phyloP scores from a whole-genome alignment of 30 jellyfish, hydroid and myxozoan genomes.

The Cassiopea xamachana region DNA sequence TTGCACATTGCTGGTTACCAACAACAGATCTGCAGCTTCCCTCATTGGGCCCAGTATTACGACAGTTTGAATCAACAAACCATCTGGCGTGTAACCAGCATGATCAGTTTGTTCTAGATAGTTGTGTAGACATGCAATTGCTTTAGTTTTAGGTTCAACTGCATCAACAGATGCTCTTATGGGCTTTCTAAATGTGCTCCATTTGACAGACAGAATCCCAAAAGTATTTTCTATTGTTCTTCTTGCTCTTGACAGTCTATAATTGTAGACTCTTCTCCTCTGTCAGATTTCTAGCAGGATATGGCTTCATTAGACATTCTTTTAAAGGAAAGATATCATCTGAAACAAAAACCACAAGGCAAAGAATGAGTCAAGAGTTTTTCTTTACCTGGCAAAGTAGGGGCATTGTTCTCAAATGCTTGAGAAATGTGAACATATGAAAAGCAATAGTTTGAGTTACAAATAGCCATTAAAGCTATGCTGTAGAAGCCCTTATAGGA shows the following conservation, averaged over 20 bases:
- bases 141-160: conserved; percentile 64
- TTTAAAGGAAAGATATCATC: conserved; percentile 66
- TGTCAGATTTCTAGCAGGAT: conserved; percentile 33
- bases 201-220: conserved; percentile 65
- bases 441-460: conserved; percentile 56
- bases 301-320: conserved; percentile 73
- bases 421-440: conserved; percentile 35
- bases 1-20: too few species aligned
- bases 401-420: conserved; percentile 10
- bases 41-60: too few species aligned
- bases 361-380: background rate
- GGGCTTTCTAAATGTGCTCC: conserved; percentile 80
- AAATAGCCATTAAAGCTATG: conserved; percentile 44
- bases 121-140: conserved; percentile 76
- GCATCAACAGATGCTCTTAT: conserved; percentile 69
- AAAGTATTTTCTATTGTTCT: conserved; percentile 73
- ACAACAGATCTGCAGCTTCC: too few species aligned
- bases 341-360: conserved; percentile 60
- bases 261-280: conserved; percentile 41
- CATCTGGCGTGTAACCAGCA: conserved; percentile 61
- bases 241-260: conserved; percentile 63
- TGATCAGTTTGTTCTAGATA: conserved; percentile 71
- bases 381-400: conserved; percentile 29
- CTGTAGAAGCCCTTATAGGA: conserved; percentile 50
- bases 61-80: conserved; percentile 5